Percentiles rank a stretch among this genome's conserved stretches.
phyloP scores from a whole-genome alignment of 2,888 invertebrate genomes.

The Eledona agricola region DNA sequence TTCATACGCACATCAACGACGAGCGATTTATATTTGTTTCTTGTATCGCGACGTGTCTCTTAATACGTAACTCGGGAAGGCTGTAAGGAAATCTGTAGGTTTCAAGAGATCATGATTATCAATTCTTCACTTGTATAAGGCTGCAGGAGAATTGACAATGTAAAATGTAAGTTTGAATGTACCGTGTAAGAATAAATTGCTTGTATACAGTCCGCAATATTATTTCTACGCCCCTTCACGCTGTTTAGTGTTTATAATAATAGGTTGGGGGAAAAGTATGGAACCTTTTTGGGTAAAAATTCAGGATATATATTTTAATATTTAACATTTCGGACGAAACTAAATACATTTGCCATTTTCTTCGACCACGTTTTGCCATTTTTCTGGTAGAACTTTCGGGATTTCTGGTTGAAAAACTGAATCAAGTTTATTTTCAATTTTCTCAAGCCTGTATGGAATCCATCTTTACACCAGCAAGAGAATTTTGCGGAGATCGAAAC shows the following conservation, averaged over 20 bases:
- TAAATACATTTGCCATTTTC: too few species aligned
- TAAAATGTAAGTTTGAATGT: conserved; percentile 61
- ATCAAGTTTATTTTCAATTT: too few species aligned
- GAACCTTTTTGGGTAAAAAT: too few species aligned
- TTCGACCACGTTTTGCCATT: too few species aligned
- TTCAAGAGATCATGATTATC: conserved; percentile 48
- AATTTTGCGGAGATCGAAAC: too few species aligned
- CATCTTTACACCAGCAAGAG: too few species aligned
- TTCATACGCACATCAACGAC: conserved; percentile 44
- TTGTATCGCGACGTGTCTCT: conserved; percentile 43
- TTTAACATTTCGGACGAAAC: too few species aligned
- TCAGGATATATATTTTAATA: too few species aligned
- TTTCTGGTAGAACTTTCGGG: too few species aligned
- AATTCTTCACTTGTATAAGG: conserved; percentile 47
- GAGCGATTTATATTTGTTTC: conserved; percentile 50
- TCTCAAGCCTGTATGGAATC: too few species aligned
- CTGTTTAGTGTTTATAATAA: not conserved
- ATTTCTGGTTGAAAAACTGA: too few species aligned
- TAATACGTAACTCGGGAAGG: conserved; percentile 36
- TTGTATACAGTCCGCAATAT: conserved; percentile 55
- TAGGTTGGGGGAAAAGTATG: too few species aligned
- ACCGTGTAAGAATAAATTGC: conserved; percentile 62
- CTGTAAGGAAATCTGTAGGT: conserved; percentile 52
- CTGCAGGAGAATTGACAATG: conserved; percentile 52
- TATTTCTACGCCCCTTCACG: not conserved